Conservation (phyloP, 2,113 vertebrate species). For the Pygoscelis adeliae region DNA sequence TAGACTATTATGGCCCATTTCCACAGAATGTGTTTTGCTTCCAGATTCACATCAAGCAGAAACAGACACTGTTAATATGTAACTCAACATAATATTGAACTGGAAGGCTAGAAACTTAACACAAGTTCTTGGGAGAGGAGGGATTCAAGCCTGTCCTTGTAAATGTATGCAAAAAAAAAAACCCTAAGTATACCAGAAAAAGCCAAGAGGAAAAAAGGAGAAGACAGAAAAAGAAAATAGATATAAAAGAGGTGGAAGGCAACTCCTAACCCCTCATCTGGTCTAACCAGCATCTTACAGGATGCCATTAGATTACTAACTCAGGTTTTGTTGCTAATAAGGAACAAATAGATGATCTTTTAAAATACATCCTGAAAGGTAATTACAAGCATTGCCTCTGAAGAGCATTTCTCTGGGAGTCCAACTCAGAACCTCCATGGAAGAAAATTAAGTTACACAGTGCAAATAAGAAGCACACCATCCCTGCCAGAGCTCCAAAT, state of each 20-base stretch:
- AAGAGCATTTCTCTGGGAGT: not conserved
- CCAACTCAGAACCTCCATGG: not conserved
- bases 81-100: not conserved
- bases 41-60: not conserved
- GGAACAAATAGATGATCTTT: not conserved
- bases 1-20: not conserved
- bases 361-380: not conserved
- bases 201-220: not conserved
- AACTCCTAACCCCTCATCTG: not conserved
- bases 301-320: not conserved
- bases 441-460: not conserved
- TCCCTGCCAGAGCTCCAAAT: not conserved
- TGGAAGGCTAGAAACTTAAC: not conserved
- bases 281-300: not conserved
- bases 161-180: not conserved
- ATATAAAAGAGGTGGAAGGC: not conserved
- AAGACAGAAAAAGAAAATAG: not conserved
- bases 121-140: not conserved
- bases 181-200: not conserved
- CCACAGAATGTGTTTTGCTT: not conserved
- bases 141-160: not conserved
- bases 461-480: not conserved
- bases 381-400: not conserved
- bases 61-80: not conserved
- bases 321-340: not conserved